Evolutionary conservation across 2,888 invertebrate species (phyloP).

Genomic region (Conomelus anceps): DNA sequence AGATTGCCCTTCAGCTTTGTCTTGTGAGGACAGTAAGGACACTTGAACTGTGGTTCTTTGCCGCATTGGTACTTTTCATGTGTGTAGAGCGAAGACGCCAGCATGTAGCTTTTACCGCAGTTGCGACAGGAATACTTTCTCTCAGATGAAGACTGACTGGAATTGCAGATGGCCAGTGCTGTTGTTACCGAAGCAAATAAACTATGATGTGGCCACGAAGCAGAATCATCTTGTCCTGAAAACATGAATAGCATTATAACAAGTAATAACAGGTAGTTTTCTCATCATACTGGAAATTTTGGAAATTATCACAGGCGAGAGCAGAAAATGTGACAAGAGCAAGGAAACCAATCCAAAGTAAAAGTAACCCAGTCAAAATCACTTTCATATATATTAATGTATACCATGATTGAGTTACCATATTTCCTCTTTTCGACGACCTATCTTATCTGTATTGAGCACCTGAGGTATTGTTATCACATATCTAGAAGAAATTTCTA

Average conservation of each 20-base stretch:
- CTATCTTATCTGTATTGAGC: no score
- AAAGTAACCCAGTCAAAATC: no score
- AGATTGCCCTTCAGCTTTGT: slow-evolving; percentile 44
- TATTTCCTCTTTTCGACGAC: no score
- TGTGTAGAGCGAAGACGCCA: slow-evolving; percentile 23
- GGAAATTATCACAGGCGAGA: no score
- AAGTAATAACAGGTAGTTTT: no score
- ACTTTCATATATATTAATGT: no score
- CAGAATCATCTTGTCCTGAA: neutral
- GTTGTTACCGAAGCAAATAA: neutral
- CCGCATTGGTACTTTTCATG: slow-evolving; percentile 34
- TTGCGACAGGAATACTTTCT: neutral
- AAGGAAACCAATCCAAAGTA: no score
- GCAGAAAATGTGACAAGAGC: no score
- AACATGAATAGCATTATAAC: neutral
- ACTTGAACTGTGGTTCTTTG: slow-evolving; percentile 39
- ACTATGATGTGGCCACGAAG: neutral
- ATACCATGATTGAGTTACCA: no score
- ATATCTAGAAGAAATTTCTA: no score
- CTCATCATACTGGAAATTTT: neutral
- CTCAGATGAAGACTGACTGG: neutral
- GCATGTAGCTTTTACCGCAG: slow-evolving; percentile 20
- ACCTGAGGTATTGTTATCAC: no score
- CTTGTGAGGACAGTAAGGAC: slow-evolving; percentile 43
- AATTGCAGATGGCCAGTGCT: neutral